phyloP scores from a whole-genome alignment of 1,140 invertebrate genomes.

The Dryas iulia region DNA sequence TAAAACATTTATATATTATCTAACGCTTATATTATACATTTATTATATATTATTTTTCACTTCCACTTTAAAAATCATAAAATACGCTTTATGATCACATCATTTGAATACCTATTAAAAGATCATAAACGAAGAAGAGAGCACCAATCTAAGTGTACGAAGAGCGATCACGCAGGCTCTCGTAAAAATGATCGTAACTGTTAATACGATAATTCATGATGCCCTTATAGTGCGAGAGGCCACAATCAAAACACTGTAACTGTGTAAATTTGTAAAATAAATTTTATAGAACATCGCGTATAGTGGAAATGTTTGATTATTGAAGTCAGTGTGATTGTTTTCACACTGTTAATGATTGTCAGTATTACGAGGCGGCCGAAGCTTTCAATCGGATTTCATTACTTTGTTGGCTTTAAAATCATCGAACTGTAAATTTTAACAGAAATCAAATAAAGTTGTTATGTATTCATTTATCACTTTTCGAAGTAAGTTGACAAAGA shows the following conservation, averaged over 20 bases:
- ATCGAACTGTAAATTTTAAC: conserved; percentile 35
- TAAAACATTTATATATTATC: background rate
- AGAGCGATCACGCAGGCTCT: conserved; percentile 17
- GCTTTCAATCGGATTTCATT: conserved; percentile 38
- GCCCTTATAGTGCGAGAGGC: conserved; percentile 47
- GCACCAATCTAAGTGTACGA: conserved; percentile 15
- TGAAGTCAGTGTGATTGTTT: conserved; percentile 65
- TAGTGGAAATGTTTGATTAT: conserved; percentile 69
- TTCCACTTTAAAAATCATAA: conserved; percentile 3
- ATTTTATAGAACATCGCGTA: conserved; percentile 47
- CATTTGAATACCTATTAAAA: conserved; percentile 32
- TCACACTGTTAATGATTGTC: conserved; percentile 54
- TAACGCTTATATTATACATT: background rate
- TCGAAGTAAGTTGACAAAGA: background rate
- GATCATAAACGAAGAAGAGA: conserved; percentile 17
- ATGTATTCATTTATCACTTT: conserved; percentile 22
- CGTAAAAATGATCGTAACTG: conserved; percentile 36
- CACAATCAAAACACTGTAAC: conserved; percentile 44
- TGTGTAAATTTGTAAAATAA: conserved; percentile 46
- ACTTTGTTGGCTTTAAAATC: conserved; percentile 44
- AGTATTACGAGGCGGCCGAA: conserved; percentile 40
- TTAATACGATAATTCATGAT: conserved; percentile 47
- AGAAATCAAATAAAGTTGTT: conserved; percentile 35
- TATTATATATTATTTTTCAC: background rate
- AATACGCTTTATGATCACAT: conserved; percentile 10